Percentiles rank a stretch among this genome's conserved stretches.
phyloP scores from a whole-genome alignment of 2,888 invertebrate genomes.

The Pachymerium ferrugineum region DNA sequence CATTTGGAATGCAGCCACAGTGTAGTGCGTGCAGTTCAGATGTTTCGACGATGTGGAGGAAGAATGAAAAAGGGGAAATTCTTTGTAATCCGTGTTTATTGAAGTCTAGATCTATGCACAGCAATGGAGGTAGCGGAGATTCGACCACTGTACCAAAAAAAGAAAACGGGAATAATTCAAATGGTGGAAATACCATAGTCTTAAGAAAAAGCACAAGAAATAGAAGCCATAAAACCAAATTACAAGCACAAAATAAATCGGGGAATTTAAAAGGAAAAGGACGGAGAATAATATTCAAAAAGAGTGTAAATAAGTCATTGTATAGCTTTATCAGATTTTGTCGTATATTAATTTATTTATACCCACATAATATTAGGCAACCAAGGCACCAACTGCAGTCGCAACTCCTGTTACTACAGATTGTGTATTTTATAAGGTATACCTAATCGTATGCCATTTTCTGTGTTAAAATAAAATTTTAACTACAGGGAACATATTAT shows the following conservation, averaged over 20 bases:
- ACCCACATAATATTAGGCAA: conserved; percentile 53
- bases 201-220: conserved; percentile 39
- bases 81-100: conserved; percentile 64
- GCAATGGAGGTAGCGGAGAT: background rate
- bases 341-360: background rate
- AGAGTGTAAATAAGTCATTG: conserved; percentile 48
- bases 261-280: conserved; percentile 61
- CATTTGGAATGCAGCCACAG: conserved; percentile 56
- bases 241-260: conserved; percentile 37
- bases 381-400: conserved; percentile 73
- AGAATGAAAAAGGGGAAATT: conserved; percentile 65
- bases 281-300: conserved; percentile 70
- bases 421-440: conserved; percentile 67
- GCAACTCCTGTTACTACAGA: conserved; percentile 76
- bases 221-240: conserved; percentile 38
- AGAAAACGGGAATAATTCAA: conserved; percentile 35
- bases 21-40: conserved; percentile 65
- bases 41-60: conserved; percentile 70
- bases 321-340: background rate
- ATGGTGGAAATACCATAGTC: conserved; percentile 32
- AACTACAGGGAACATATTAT: conserved; percentile 57
- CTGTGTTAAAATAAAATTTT: background rate
- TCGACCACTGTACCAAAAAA: background rate
- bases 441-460: background rate
- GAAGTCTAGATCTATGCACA: conserved; percentile 35